Evolutionary conservation across 1,140 invertebrate genomes (phyloP), one percentile per base, ranked within the genome.

Genomic region (Diorhabda carinulata): DNA sequence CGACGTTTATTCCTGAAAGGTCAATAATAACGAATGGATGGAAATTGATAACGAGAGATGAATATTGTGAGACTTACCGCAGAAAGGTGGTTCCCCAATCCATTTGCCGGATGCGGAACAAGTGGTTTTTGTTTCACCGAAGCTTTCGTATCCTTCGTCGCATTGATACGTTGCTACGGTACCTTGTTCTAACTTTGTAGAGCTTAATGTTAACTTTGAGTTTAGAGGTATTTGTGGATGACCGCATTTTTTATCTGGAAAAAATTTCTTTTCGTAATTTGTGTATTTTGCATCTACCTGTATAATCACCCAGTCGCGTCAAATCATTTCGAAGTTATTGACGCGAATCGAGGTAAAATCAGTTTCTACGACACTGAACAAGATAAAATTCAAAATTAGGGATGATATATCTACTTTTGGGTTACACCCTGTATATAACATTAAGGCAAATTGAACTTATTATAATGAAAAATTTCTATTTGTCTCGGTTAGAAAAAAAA

Each of bases 211-310:
- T 45, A 94, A 88, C 76, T 87, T 87, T 58, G 92, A 88, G 82
- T 95, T 95, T 60, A 91, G 82, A 43, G 92, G 92, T 71, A 95
- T 90, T 42, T 92, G 89, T 67, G 93, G 93, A 79, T 90, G 90
- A 42, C 91, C 91, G 79, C 92, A 94, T 79, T 83, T 83, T 69
- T 78, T 76, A 72, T 82, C 86, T 86, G 80, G 60, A 82, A 82
- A 41, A 64, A 75, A 71, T 72, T 25, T 25, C 25, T 25, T 25
- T 25, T 25, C 25, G 25, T 25, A 25, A 25, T 1, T 25, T 1
- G 25, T 25, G 25, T 25, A 25, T 25, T 25, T 25, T 25, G 25
- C 25, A 25, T 25, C 25, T 25, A 25, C 25, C 25, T 25, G 25
- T 25, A 25, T 25, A 25, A 25, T 25, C n/a, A n/a, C n/a, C n/a